phyloP scores from a whole-genome alignment of 2,888 invertebrate species.

The Cryptus viduatorius region DNA sequence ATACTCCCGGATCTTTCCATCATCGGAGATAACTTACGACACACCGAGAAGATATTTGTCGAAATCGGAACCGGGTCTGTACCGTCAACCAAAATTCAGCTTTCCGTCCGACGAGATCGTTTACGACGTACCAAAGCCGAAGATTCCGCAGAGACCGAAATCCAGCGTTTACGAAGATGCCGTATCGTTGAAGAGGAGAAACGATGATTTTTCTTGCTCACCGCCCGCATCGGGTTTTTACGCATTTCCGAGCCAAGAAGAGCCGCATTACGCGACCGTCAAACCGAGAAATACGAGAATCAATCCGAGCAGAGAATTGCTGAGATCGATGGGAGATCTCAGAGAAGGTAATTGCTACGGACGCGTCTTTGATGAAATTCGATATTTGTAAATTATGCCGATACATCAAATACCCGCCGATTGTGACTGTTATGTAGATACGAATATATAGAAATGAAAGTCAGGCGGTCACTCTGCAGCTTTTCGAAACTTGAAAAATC shows the following conservation, averaged over 20 bases:
- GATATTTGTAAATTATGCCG: neutral
- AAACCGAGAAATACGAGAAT: conserved; percentile 69
- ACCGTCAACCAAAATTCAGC: neutral
- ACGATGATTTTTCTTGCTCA: conserved; percentile 1
- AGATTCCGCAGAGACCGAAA: conserved; percentile 64
- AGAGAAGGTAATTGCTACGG: conserved; percentile 4
- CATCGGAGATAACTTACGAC: conserved; percentile 69
- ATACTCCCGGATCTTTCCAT: conserved; percentile 60
- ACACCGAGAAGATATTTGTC: conserved; percentile 70
- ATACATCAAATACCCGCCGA: neutral
- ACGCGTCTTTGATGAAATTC: neutral
- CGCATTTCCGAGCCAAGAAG: conserved; percentile 38
- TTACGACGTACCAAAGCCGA: conserved; percentile 72
- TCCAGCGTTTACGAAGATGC: conserved; percentile 74
- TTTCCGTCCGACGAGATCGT: conserved; percentile 16
- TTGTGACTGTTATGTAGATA: conserved; percentile 40
- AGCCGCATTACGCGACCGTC: conserved; percentile 71
- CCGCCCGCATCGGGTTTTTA: conserved; percentile 54
- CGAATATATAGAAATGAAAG: neutral
- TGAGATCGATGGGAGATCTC: conserved; percentile 52
- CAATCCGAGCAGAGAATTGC: conserved; percentile 51
- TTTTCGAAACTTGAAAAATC: neutral
- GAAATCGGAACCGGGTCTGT: conserved; percentile 69
- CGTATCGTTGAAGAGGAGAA: conserved; percentile 69
- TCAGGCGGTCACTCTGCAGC: neutral